Percentiles rank a stretch among this genome's conserved stretches.
Evolutionary conservation across 2,888 invertebrate genomes (phyloP).

Genomic region (Syrista parreyssii): DNA sequence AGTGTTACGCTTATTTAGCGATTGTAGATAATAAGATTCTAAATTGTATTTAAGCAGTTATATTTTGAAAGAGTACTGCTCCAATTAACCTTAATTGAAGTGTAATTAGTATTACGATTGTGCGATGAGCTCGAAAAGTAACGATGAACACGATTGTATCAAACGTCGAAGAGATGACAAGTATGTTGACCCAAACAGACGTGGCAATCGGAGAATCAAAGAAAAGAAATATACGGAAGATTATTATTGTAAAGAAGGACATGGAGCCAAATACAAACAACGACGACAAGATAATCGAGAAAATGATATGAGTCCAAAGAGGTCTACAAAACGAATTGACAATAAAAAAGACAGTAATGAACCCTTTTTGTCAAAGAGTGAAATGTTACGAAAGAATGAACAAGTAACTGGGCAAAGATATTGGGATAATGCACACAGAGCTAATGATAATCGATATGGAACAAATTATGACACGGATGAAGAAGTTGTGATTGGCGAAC

Average conservation of each 20-base stretch:
- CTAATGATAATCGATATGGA: slow-evolving; percentile 23
- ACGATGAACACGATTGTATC: too few relatives aligned
- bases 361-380: too few relatives aligned
- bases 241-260: not conserved
- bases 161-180: not conserved
- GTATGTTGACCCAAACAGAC: not conserved
- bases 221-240: not conserved
- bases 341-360: not conserved
- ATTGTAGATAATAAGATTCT: too few relatives aligned
- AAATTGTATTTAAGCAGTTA: too few relatives aligned
- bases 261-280: not conserved
- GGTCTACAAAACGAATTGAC: not conserved
- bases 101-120: too few relatives aligned
- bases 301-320: not conserved
- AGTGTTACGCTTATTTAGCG: too few relatives aligned
- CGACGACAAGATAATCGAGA: not conserved
- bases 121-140: too few relatives aligned
- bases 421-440: slow-evolving; percentile 35
- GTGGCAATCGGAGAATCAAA: not conserved
- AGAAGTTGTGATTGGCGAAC: slow-evolving; percentile 34
- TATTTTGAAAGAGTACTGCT: too few relatives aligned
- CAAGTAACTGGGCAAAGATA: slow-evolving; percentile 25
- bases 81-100: too few relatives aligned
- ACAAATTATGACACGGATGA: slow-evolving; percentile 33
- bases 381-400: too few relatives aligned